Evolutionary conservation across 2,888 invertebrate genomes (phyloP), one percentile per base, ranked within the genome.

Genomic region (Nebria brevicollis): DNA sequence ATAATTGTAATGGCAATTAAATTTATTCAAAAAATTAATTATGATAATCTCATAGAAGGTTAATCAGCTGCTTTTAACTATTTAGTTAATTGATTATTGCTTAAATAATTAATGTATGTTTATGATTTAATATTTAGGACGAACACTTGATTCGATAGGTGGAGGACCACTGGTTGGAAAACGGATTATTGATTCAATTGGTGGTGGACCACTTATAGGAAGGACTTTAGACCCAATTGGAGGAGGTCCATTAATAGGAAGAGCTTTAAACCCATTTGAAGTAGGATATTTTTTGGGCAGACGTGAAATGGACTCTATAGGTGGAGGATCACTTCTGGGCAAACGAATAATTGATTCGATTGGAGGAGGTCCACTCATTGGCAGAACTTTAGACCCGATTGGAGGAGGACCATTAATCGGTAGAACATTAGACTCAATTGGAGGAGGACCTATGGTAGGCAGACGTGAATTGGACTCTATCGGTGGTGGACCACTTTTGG

Each of bases 121-220:
- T 54, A 54, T 54, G 8, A 54, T 54, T 34, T 34, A 34, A 34
- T 13, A 54, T 54, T 8, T 25, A 70, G 70, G 70, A 66, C 34
- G 84, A 77, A 66, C 83, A 41, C 65, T 83, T 26, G 82, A 83
- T 72, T 34, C 81, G 20, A 82, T 84, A 68, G 83, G 84, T 75
- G 84, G 84, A 6, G 83, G 83, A 20, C 65, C 83, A 34, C 43
- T 84, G 10, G 11, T 15, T 7, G 82, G 82, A n/a, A 79, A 70
- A 70, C 72, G 83, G 78, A 80, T 65, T 64, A 34, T 83, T 66
- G 84, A 84, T 74, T 77, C 81, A 7, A 84, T 85, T 8, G 85
- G 85, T 25, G 85, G 84, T n/a, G 83, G 84, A 8, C 80, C 83
- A 68, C 77, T 85, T 43, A 72, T 73, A 65, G 84, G 84, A 15